phyloP scores from a whole-genome alignment of 2,888 invertebrate genomes.

The Ypsolopha scabrella region DNA sequence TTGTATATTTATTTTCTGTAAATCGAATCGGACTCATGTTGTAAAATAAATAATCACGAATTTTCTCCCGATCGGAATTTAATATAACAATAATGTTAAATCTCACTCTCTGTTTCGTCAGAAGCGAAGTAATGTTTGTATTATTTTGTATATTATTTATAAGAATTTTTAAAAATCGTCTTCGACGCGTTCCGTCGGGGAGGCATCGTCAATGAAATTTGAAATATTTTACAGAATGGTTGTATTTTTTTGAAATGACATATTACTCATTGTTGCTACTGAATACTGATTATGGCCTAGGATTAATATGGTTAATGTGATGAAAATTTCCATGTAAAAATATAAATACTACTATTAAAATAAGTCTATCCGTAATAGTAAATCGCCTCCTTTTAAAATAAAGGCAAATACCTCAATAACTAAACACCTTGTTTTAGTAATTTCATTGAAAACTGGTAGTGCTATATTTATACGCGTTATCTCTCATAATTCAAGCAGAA shows the following conservation, averaged over 20 bases:
- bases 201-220: slow-evolving; percentile 37
- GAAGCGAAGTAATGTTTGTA: slow-evolving; percentile 57
- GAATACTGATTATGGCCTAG: slow-evolving; percentile 62
- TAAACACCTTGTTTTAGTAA: slow-evolving; percentile 40
- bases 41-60: slow-evolving; percentile 42
- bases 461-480: too few species aligned
- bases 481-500: too few species aligned
- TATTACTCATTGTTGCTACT: slow-evolving; percentile 57
- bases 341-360: slow-evolving; percentile 65
- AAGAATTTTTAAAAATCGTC: slow-evolving; percentile 55
- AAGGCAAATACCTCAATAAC: slow-evolving; percentile 67
- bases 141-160: slow-evolving; percentile 70
- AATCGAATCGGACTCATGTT: slow-evolving; percentile 47
- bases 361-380: slow-evolving; percentile 65
- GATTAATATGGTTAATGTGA: slow-evolving; percentile 62
- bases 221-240: slow-evolving; percentile 55
- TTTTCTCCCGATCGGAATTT: slow-evolving; percentile 41
- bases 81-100: slow-evolving; percentile 52
- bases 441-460: too few species aligned
- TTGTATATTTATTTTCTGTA: slow-evolving; percentile 65
- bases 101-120: slow-evolving; percentile 49
- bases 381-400: slow-evolving; percentile 67
- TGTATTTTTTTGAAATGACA: slow-evolving; percentile 64
- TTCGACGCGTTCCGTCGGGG: slow-evolving; percentile 33
- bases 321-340: slow-evolving; percentile 70